Base-by-base conservation (phyloP, 2,113 vertebrate species). In the Lepus europaeus region DNA sequence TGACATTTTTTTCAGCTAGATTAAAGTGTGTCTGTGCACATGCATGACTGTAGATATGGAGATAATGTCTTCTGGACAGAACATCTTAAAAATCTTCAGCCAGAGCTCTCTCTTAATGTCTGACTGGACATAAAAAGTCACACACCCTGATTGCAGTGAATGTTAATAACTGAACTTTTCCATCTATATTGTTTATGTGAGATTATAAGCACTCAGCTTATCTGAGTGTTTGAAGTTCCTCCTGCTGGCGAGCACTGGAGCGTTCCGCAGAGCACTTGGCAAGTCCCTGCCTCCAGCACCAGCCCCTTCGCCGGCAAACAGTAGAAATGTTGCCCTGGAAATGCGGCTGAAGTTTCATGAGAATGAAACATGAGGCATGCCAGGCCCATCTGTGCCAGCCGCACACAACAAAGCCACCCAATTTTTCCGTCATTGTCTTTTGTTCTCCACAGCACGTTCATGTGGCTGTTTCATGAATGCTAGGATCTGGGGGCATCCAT, bases 371-470 rank as follows among this genome's bases (percentile, higher is more conserved):
- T 83, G 39, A 80, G 82, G 93, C 96, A 79, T 94, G 97, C 97
- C 98, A 97, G 96, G 89, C 93, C 97, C 97, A 53, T 98, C 97
- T 95, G 97, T 97, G 96, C 97, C 97, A 97, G 97, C 96, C 97
- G 96, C 94, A 11, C 76, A 81, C 96, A 97, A 97, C 96, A 95
- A 90, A 98, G 97, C 97, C 97, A 92, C 97, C 97, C 96, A 77
- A 29, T 96, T 96, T 94, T 93, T 96, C 96, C 97, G 87, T 97
- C 96, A 2, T 29, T 59, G 94, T 91, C 96, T 97, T 98, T 98
- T 97, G 96, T 98, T 98, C 96, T 85, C 70, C 82, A 16, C 10
- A 0, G 33, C 5, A 53, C 97, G 2, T 94, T 96, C 91, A 51
- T 6, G 77, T 13, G 1, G 77, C 27, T 77, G 87, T 68, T 92